Percentiles rank a stretch among this genome's conserved stretches.
phyloP scores from a whole-genome alignment of 2,113 vertebrate genomes.

The Drymodes brunneopygia region DNA sequence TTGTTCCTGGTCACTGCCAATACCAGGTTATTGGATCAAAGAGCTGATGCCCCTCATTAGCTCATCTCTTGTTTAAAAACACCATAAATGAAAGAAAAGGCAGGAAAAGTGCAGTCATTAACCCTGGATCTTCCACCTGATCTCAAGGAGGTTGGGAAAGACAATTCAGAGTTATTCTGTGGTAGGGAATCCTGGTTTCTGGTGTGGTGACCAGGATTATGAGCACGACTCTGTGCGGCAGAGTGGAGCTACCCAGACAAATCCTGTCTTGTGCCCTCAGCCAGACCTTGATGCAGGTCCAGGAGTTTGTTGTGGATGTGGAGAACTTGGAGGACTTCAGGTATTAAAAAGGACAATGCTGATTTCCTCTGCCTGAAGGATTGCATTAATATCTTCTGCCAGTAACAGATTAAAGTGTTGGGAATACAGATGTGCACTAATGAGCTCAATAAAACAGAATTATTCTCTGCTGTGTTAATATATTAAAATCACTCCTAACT shows the following conservation, averaged over 20 bases:
- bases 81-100: neutral
- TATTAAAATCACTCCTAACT: conserved; percentile 1
- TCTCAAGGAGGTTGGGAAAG: neutral
- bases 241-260: neutral
- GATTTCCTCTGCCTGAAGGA: neutral
- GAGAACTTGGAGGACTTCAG: neutral
- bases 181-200: neutral
- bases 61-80: neutral
- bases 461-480: neutral
- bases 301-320: neutral
- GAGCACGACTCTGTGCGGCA: neutral
- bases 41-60: neutral
- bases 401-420: neutral
- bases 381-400: conserved; percentile 5
- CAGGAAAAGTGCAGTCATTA: neutral
- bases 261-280: neutral
- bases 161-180: neutral
- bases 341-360: neutral
- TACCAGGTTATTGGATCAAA: neutral
- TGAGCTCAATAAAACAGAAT: conserved; percentile 38
- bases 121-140: neutral
- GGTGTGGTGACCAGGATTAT: rapidly evolving
- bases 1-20: neutral
- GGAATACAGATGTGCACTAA: conserved; percentile 13
- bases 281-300: neutral